Base-by-base conservation (phyloP, 2,797 vertebrate species). In the Poeciliopsis turneri region DNA sequence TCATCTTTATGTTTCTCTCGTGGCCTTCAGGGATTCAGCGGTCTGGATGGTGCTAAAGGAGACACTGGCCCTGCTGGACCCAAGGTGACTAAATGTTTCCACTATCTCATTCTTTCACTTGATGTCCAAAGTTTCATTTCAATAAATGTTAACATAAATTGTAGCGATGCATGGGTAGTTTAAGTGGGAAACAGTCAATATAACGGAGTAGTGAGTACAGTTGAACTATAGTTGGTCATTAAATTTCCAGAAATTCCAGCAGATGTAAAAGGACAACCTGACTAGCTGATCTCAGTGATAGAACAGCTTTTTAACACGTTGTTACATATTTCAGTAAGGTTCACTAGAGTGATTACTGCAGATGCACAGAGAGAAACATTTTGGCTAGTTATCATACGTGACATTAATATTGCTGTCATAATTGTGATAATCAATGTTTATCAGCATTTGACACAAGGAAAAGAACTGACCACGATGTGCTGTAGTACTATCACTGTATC, bases 31-130 rank as follows among this genome's bases (percentile, higher is more conserved):
- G 98, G 98, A 83, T 99, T 98, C 97, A 99, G 97, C 3, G 98
- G 98, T 94, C 94, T 98, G 92, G 98, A 99, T 94, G 98, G 98
- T 90, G 95, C 97, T 79, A 99, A 99, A 96, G 98, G 98, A 95
- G 98, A 99, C 55, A 0, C 28, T 2, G 98, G 98, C 85, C 98
- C 98, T 25, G 96, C 98, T 92, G 98, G 98, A 76, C 98, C 98
- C 84, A 99, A 99, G 98, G 98, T 99, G 88, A 85, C 1, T 76
- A 33, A 66, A 36, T 9, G 10, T 36, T 23, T 79, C 78, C 55
- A 11, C 1, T 13, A 3, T 47, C 11, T 39, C 11, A 25, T 41
- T 51, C 5, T 53, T 73, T 53, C 33, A n/a, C 6, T 39, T 39
- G 20, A 23, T 53, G 30, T 23, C 71, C 23, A 28, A 70, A 70